A percentile compares a stretch with the other conserved stretches of the same genome.
These are phyloP conservation scores for Hybos culiciformis DNA, from an alignment of 2,888 invertebrate species.

Conservation along the genomic window DNA sequence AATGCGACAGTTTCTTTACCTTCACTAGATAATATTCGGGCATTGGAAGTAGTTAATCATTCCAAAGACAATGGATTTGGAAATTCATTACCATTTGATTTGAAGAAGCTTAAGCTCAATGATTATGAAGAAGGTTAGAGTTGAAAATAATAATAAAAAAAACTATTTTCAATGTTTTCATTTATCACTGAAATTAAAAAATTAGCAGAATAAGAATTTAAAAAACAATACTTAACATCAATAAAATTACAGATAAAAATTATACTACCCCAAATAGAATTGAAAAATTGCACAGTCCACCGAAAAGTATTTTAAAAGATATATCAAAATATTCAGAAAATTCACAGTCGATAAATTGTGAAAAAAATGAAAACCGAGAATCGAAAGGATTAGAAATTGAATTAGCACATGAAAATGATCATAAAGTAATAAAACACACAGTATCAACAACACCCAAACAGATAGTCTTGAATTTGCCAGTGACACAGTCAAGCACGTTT, in stretches of 20 bases:
- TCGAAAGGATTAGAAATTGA: too few species aligned
- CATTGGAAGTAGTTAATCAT: not conserved
- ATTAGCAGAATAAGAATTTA: not conserved
- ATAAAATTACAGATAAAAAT: too few species aligned
- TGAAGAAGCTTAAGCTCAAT: slow-evolving; percentile 24
- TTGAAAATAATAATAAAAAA: not conserved
- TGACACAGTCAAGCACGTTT: not conserved
- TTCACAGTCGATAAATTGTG: too few species aligned
- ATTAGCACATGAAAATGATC: too few species aligned
- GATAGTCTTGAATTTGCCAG: not conserved
- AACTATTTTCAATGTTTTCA: not conserved
- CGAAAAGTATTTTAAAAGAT: too few species aligned
- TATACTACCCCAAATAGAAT: too few species aligned
- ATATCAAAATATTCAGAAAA: too few species aligned
- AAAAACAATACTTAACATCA: too few species aligned
- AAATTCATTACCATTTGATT: slow-evolving; percentile 22
- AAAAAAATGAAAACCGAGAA: too few species aligned
- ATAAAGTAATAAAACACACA: too few species aligned
- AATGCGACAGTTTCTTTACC: slow-evolving; percentile 8
- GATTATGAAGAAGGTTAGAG: slow-evolving; percentile 8
- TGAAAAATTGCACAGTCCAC: too few species aligned
- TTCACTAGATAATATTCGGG: slow-evolving; percentile 1
- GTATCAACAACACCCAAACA: too few species aligned
- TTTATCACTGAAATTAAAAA: not conserved
- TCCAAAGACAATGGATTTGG: slow-evolving; percentile 1